Conservation (phyloP, 2,888 invertebrate genomes). For the Stegophylla sp. region DNA sequence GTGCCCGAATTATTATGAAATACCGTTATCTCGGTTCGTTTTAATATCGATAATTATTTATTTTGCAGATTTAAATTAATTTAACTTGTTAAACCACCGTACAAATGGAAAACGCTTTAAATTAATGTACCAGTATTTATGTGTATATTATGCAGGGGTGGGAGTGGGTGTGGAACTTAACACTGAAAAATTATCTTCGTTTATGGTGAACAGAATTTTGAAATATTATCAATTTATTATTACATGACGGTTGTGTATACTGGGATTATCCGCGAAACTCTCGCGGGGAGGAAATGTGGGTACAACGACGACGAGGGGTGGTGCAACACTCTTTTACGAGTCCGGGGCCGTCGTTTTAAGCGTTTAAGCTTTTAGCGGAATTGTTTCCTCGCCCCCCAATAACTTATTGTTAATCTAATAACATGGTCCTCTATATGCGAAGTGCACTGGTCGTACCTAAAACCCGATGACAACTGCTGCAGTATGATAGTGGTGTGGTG, state of each 20-base stretch:
- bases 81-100: background rate
- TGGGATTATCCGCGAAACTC: conserved; percentile 42
- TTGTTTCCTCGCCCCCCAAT: conserved; percentile 57
- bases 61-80: background rate
- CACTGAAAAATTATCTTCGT: conserved; percentile 3
- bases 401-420: conserved; percentile 56
- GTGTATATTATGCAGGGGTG: too few species aligned
- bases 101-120: background rate
- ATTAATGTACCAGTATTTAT: background rate
- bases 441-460: too few species aligned
- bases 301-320: background rate
- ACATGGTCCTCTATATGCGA: conserved; percentile 45
- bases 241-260: background rate
- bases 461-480: conserved; percentile 31
- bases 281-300: background rate
- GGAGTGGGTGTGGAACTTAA: background rate
- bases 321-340: conserved; percentile 50
- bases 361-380: conserved; percentile 58
- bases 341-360: conserved; percentile 34
- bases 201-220: conserved; percentile 29
- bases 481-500: too few species aligned
- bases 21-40: too few species aligned
- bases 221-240: conserved; percentile 52
- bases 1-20: too few species aligned
- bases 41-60: background rate